phyloP scores from a whole-genome alignment of 2,888 invertebrate species.

The Seira ritae region DNA sequence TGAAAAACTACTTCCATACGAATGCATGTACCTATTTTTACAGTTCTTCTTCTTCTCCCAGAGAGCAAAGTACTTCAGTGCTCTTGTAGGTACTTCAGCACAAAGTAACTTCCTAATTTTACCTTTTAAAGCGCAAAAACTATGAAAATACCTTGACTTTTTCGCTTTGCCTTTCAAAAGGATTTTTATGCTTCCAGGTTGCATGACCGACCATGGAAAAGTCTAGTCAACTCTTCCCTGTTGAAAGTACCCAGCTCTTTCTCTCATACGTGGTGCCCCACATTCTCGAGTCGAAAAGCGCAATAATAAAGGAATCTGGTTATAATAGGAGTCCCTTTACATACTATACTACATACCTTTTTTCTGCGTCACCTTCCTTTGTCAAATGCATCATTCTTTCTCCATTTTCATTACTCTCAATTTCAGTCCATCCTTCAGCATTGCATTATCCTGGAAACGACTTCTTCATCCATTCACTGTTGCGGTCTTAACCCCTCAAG shows the following conservation, averaged over 20 bases:
- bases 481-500: too few relatives aligned
- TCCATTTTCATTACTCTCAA: constrained; percentile 10
- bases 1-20: background rate
- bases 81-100: background rate
- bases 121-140: background rate
- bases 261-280: too few relatives aligned
- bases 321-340: constrained; percentile 5
- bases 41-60: background rate
- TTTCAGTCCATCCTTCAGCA: too few relatives aligned
- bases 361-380: constrained; percentile 56
- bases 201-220: too few relatives aligned
- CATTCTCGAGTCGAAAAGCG: constrained; percentile 20
- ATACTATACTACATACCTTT: constrained; percentile 60
- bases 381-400: constrained; percentile 52
- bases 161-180: background rate
- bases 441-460: too few relatives aligned
- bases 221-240: background rate
- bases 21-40: background rate
- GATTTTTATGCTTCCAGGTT: background rate
- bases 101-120: constrained; percentile 7
- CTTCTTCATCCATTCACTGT: too few relatives aligned
- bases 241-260: too few relatives aligned
- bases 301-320: constrained; percentile 34
- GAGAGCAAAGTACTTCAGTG: background rate
- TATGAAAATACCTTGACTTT: background rate